Evolutionary conservation across 92 coral and sea anemone genomes (phyloP), one percentile per base, ranked within the genome.

Genomic region (Actinostola sp.): DNA sequence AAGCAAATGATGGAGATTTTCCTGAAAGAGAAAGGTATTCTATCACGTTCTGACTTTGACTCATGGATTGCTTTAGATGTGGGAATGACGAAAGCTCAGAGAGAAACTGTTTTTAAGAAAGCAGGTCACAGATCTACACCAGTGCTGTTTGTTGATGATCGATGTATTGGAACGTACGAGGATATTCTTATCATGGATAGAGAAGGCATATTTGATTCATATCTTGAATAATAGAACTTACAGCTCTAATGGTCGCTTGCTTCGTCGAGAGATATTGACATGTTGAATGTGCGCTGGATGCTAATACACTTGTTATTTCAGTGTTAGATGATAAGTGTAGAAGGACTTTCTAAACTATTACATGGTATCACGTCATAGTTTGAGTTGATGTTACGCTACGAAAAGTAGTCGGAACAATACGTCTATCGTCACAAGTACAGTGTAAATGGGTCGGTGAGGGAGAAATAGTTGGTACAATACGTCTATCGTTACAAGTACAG

Each of bases 51-150:
- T 14, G 89, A 87, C 29, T 82, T 80, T 54, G 85, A 74, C 29
- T 71, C 84, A 0, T 95, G 99, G 95, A 88, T 95, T 15, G 84
- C 97, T 3, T 84, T 95, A 0, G 99, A 95, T 51, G 87, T 95
- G 0, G 97, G 87, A 15, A 74, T 95, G 87, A 72, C 54, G 38
- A 86, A 79, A 51, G 63, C 68, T n/a, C 88, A 92, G 45, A 76
- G 99, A 36, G 92, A 95, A 8, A 88, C 80, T 67, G 82, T 95
- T 23, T 86, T 95, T 34, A 75, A 87, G 49, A 79, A 62, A 66
- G 99, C 99, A 14, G 95, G 95, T 42, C 89, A 97, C 31, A 80
- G 99, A 9, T 61, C 77, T 8, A 81, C 97, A 0, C 99, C 99
- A 0, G 75, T 95, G 98, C 65, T 95, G 61, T 95, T 95, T 19